Conservation (phyloP, 2,113 vertebrate genomes). For the Tragelaphus scriptus region DNA sequence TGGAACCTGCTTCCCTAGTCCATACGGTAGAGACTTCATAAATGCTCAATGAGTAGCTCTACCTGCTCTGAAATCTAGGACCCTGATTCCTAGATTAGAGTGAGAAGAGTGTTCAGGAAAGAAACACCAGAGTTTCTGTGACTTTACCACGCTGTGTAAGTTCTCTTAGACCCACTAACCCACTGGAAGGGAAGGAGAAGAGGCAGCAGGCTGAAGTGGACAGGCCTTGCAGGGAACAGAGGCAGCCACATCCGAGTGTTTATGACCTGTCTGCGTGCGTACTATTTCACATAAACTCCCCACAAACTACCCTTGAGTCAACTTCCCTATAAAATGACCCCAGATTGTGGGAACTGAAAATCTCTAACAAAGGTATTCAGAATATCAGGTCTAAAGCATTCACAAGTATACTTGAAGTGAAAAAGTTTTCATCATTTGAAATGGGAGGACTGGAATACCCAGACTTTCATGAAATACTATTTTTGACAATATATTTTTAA, state of each 20-base stretch:
- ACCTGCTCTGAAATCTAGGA: not conserved
- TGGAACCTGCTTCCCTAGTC: not conserved
- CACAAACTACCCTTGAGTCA: not conserved
- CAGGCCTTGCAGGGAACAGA: not conserved
- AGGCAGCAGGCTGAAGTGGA: not conserved
- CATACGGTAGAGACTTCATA: not conserved
- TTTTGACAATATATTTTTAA: not conserved
- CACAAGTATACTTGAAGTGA: not conserved
- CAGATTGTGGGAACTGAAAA: not conserved
- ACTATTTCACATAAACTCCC: no score
- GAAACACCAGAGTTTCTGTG: not conserved
- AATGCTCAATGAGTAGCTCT: not conserved
- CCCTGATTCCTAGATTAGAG: not conserved
- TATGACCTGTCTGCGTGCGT: accelerated
- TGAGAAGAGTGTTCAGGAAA: not conserved
- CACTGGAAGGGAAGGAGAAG: not conserved
- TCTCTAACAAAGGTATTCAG: not conserved
- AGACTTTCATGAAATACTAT: not conserved
- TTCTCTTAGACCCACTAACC: not conserved
- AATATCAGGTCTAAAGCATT: not conserved
- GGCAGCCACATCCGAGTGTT: accelerated
- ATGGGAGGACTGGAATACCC: not conserved
- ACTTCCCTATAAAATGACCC: not conserved
- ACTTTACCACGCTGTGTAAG: accelerated
- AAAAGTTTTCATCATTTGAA: not conserved